Conservation (phyloP, 2,113 vertebrate genomes). For the Chaetorhynchus papuensis region DNA sequence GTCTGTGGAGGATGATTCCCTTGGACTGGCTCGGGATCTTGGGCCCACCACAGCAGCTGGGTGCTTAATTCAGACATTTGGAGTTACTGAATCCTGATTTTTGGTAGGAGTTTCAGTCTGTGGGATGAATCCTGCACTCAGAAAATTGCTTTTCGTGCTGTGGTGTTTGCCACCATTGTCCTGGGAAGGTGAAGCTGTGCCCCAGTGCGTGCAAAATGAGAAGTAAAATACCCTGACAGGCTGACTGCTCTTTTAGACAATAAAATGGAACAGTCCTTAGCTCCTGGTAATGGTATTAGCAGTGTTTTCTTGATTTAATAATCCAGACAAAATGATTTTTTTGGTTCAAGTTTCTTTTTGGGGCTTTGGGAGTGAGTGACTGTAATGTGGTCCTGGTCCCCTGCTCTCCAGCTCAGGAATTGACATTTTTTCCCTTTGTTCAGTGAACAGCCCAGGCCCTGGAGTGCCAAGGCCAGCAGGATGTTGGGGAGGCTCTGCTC, state of each 20-base stretch:
- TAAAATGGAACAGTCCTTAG: neutral
- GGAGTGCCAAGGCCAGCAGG: neutral
- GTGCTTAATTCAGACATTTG: neutral
- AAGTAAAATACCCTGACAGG: neutral
- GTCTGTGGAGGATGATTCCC: neutral
- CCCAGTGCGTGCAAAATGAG: neutral
- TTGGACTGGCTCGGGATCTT: neutral
- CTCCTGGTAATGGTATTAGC: neutral
- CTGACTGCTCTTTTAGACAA: neutral
- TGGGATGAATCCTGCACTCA: neutral
- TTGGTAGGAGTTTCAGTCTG: neutral
- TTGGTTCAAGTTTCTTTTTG: neutral
- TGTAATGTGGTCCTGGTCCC: neutral
- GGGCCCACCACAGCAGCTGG: neutral
- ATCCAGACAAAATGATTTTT: neutral
- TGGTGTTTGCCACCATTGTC: neutral
- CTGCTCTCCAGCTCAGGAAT: neutral
- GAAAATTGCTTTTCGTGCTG: neutral
- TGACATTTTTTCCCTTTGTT: neutral
- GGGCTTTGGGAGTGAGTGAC: rapidly evolving
- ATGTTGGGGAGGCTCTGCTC: neutral
- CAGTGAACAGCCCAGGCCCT: neutral
- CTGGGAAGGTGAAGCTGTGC: neutral
- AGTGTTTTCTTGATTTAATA: neutral
- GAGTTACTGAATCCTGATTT: neutral